Conservation (phyloP, 2,888 invertebrate genomes). For the Drosophila cognata region DNA sequence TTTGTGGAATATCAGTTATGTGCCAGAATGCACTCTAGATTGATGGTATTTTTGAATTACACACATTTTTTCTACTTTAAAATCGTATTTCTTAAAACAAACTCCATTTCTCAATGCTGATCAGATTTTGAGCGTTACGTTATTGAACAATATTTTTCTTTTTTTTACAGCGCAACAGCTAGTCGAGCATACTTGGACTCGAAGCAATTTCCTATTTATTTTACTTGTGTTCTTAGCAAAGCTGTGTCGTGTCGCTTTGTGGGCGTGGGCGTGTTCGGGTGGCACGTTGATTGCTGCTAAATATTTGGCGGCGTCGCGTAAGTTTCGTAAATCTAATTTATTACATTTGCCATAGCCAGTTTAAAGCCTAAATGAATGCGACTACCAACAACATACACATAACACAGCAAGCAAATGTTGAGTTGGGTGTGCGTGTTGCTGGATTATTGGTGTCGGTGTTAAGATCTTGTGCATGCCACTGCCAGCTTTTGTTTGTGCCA, state of each 20-base stretch:
- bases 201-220: constrained; percentile 13
- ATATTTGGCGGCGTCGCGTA: constrained; percentile 70
- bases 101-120: rapidly evolving
- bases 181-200: constrained; percentile 10
- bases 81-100: background rate
- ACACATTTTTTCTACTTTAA: background rate
- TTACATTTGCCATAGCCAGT: constrained; percentile 65
- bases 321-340: constrained; percentile 76
- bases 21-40: background rate
- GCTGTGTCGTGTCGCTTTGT: constrained; percentile 21
- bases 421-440: constrained; percentile 27
- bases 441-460: constrained; percentile 58
- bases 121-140: background rate
- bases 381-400: constrained; percentile 37
- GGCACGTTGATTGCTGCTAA: constrained; percentile 74
- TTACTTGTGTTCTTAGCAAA: constrained; percentile 25
- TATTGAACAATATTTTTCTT: background rate
- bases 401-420: constrained; percentile 37
- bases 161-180: constrained; percentile 3
- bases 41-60: background rate
- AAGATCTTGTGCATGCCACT: constrained; percentile 58
- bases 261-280: constrained; percentile 22
- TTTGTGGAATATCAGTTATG: background rate
- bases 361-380: constrained; percentile 63
- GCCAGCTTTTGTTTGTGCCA: constrained; percentile 48